A percentile compares a stretch with the other conserved stretches of the same genome.
phyloP scores from a whole-genome alignment of 2,888 invertebrate genomes.

The Cerastis leucographa region DNA sequence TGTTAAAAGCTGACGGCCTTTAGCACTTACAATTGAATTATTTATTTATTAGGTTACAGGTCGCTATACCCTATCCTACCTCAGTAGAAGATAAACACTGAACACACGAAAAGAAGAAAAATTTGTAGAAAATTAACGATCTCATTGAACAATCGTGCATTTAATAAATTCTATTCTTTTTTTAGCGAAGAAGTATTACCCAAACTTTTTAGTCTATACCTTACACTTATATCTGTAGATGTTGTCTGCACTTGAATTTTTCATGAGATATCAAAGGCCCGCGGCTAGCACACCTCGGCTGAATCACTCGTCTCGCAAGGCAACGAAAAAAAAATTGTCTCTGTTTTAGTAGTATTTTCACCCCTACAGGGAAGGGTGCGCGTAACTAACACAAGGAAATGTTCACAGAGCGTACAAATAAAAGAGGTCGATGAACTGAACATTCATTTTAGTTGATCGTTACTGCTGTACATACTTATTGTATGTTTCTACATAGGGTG shows the following conservation, averaged over 20 bases:
- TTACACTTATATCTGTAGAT: slow-evolving; percentile 62
- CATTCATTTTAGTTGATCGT: slow-evolving; percentile 15
- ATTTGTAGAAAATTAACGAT: neutral
- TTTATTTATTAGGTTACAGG: neutral
- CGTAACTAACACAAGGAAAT: slow-evolving; percentile 75
- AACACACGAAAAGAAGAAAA: neutral
- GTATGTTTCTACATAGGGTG: neutral
- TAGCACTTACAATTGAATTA: neutral
- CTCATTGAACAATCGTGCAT: neutral
- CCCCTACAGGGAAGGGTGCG: slow-evolving; percentile 73
- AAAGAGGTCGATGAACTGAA: slow-evolving; percentile 72
- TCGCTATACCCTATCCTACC: neutral
- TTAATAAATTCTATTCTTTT: neutral
- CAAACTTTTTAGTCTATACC: slow-evolving; percentile 25
- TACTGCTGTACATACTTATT: neutral
- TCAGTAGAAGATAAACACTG: neutral
- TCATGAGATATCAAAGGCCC: slow-evolving; percentile 85
- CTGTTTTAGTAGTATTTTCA: slow-evolving; percentile 81
- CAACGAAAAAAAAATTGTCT: slow-evolving; percentile 72
- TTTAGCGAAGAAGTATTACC: slow-evolving; percentile 12
- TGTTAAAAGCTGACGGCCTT: neutral
- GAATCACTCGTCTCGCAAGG: slow-evolving; percentile 68
- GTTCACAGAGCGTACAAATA: slow-evolving; percentile 71
- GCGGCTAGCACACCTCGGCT: slow-evolving; percentile 72
- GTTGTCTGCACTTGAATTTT: slow-evolving; percentile 83